Base-by-base conservation (phyloP, 1,140 invertebrate genomes). In the Meloidogyne hapla region DNA sequence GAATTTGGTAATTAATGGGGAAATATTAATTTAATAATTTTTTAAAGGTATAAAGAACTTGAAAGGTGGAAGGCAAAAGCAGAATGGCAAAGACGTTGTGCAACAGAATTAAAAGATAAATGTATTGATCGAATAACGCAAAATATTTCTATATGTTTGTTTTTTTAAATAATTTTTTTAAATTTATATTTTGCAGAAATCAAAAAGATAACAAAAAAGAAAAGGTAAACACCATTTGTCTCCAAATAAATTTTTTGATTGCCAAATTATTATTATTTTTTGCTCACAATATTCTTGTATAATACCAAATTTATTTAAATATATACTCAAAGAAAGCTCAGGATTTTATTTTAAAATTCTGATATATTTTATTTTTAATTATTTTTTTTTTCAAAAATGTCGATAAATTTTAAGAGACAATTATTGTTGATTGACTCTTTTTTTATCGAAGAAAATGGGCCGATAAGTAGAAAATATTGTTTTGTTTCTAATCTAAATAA, bases 41-140 rank as follows among this genome's bases (percentile, higher is more conserved):
- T 28, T 42, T 70, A 8, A 26, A 70, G 69, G 69, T 73, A 73
- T 64, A 73, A 73, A 64, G 21, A 26, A 38, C 15, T 64, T 5
- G 71, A 25, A 9, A 61, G 71, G 40, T 38, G 64, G 38, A 73
- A 73, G 38, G 71, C 71, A 25, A 6, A 18, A 5, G 18, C 48
- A 45, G 64, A 68, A 74, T 66, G 74, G 67, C 63, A 75, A 75
- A 68, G 63, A 26, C 26, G 40, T 13, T 75, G 40, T 23, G 64
- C 63, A n/a, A 40, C 33, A 25, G 25, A 26, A 38, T 68, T 68
- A 26, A 67, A 13, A 0, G 65, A 25, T 18, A 66, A 66, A 66
- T 66, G 23, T 40, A 66, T 75, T 1, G 56, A 73, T 25, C 18
- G 3, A 64, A 9, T 61, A 23, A 23, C 9, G 23, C 71, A 12